Conservation (phyloP, 1,140 invertebrate genomes). For the Pseudomyrmex flavicornis region DNA sequence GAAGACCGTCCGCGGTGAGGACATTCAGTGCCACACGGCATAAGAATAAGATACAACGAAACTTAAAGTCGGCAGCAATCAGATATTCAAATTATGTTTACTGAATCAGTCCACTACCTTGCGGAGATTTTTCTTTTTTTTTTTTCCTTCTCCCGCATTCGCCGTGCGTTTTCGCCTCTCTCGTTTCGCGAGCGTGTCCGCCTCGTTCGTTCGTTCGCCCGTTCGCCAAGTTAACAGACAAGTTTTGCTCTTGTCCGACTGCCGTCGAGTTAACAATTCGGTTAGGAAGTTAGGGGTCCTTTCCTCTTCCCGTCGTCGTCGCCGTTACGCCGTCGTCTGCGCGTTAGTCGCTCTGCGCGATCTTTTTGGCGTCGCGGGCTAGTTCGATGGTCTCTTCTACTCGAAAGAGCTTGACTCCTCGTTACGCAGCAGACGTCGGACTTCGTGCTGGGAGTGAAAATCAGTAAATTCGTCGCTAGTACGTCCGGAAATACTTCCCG, state of each 20-base stretch:
- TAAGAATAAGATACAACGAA: constrained; percentile 43
- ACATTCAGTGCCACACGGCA: constrained; percentile 4
- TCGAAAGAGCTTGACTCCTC: constrained; percentile 63
- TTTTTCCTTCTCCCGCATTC: not conserved
- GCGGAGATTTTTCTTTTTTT: not conserved
- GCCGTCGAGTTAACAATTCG: constrained; percentile 78
- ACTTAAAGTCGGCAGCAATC: constrained; percentile 72
- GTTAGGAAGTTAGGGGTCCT: constrained; percentile 74
- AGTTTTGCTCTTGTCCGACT: constrained; percentile 71
- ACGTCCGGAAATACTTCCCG: constrained; percentile 10
- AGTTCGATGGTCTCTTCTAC: constrained; percentile 69
- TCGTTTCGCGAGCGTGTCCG: constrained; percentile 38
- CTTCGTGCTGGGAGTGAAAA: constrained; percentile 71
- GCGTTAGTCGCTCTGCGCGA: constrained; percentile 52
- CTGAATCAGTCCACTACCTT: constrained; percentile 70
- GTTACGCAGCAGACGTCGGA: constrained; percentile 66
- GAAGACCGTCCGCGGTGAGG: constrained; percentile 27
- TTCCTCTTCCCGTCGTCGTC: not conserved
- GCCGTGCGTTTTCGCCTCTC: constrained; percentile 12
- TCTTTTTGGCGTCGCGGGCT: constrained; percentile 62
- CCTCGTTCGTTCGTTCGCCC: constrained; percentile 35
- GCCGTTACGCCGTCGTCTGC: constrained; percentile 18
- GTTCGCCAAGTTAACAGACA: constrained; percentile 66
- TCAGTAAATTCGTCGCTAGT: constrained; percentile 66
- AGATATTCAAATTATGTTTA: constrained; percentile 82